Base-by-base conservation (phyloP, 2,888 invertebrate species). In the Lithosia quadra region DNA sequence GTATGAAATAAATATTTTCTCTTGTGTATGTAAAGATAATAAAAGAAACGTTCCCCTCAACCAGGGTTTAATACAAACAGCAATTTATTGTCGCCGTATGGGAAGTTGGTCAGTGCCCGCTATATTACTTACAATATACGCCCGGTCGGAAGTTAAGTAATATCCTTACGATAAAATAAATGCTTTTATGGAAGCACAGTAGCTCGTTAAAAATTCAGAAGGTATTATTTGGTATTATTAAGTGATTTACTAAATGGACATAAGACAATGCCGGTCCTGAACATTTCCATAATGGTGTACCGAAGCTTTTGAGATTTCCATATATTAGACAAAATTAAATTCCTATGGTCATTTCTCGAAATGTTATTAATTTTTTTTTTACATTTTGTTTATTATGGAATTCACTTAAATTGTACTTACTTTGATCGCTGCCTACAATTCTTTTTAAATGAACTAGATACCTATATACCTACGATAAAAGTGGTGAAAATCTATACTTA, bases 181-280 rank as follows among this genome's bases (percentile, higher is more conserved):
- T 64, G 62, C 57, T 66, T 73, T 67, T 68, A 21, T 63, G 21
- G 11, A 68, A 70, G 69, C 71, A 68, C 59, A 68, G 62, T 28
- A 43, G 62, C 57, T 60, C 69, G 69, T 77, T 79, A 75, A 71
- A 72, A 74, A 77, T 81, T 75, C 77, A 70, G 36, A 70, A 57
- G 60, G 68, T 72, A 67, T 74, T 77, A 68, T 80, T 61, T 55
- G n/a, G n/a, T n/a, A n/a, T n/a, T n/a, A n/a, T n/a, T n/a, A n/a
- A 55, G 55, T 75, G 67, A 65, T 71, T 68, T 74, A 72, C 72
- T 61, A 43, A 70, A 79, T 72, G 71, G 72, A 67, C 70, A 72
- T 39, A 61, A 71, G 67, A 65, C 33, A 69, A 72, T 72, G 65
- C 69, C 71, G 67, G 53, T 57, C 70, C 69, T 63, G 71, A 69